phyloP scores from a whole-genome alignment of 1,140 invertebrate species.

The Bombus confusus region DNA sequence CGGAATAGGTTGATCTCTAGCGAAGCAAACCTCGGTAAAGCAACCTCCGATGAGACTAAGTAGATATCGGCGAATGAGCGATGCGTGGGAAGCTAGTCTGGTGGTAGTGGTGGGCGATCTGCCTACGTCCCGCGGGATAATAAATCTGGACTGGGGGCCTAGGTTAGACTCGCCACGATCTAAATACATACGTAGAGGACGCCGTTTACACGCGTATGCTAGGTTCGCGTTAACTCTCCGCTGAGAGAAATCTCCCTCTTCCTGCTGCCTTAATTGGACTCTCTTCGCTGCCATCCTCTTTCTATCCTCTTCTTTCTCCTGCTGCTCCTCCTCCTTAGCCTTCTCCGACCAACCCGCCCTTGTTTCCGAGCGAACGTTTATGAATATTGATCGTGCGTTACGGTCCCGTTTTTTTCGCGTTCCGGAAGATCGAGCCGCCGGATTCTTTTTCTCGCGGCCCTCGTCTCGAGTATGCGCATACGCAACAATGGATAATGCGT shows the following conservation, averaged over 20 bases:
- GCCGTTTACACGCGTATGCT: constrained; percentile 70
- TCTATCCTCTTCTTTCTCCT: not conserved
- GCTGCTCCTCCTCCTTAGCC: too few species aligned
- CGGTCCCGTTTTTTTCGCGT: constrained; percentile 13
- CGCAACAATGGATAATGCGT: constrained; percentile 37
- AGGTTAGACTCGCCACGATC: constrained; percentile 69
- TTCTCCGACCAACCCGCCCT: not conserved
- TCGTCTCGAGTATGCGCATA: constrained; percentile 25
- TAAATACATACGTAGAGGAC: constrained; percentile 75
- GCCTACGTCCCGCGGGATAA: constrained; percentile 77
- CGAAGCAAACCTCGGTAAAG: constrained; percentile 36
- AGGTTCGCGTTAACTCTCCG: constrained; percentile 62
- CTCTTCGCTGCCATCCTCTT: constrained; percentile 10
- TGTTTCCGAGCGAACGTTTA: constrained; percentile 31
- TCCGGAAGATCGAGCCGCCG: constrained; percentile 29
- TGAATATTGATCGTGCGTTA: constrained; percentile 46
- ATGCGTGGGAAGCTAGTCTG: constrained; percentile 75
- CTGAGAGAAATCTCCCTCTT: constrained; percentile 59
- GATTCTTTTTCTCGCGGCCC: not conserved
- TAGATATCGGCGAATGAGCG: constrained; percentile 75
- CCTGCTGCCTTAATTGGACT: constrained; percentile 56
- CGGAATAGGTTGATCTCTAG: constrained; percentile 50
- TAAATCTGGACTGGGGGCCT: constrained; percentile 75
- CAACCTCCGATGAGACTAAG: constrained; percentile 71
- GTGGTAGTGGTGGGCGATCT: constrained; percentile 75